A percentile compares a stretch with the other conserved stretches of the same genome.
phyloP scores from a whole-genome alignment of 2,797 vertebrate species.

The Cyclura pinguis region DNA sequence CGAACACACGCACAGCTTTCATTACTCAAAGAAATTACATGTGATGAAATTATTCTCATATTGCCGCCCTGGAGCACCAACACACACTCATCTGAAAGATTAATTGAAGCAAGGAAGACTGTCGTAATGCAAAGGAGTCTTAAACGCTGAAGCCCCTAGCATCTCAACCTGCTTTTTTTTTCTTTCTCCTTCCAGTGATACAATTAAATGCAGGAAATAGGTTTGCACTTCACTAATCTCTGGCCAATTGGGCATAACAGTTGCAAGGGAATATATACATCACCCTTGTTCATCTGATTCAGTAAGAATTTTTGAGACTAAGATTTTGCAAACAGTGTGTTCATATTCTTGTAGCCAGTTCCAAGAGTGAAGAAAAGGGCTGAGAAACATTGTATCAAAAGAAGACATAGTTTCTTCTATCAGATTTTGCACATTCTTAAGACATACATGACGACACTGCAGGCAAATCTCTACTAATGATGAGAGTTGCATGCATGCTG shows the following conservation, averaged over 20 bases:
- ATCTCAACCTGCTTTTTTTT: background rate
- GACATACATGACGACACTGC: conserved; percentile 4
- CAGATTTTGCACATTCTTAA: conserved; percentile 15
- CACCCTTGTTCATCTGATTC: background rate
- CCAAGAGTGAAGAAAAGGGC: conserved; percentile 20
- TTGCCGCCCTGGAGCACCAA: background rate
- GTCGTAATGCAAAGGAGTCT: background rate
- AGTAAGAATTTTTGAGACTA: conserved; percentile 10
- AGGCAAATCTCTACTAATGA: conserved; percentile 8
- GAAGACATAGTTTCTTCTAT: conserved; percentile 14
- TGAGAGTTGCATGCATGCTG: conserved; percentile 9
- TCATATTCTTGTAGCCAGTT: background rate
- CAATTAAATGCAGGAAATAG: conserved; percentile 14
- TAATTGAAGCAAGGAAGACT: conserved; percentile 11
- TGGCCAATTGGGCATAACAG: background rate
- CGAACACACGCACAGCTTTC: background rate
- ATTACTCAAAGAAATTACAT: background rate
- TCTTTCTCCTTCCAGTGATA: background rate
- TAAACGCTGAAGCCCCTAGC: background rate
- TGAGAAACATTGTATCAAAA: conserved; percentile 3
- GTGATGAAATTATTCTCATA: background rate
- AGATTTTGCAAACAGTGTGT: conserved; percentile 23
- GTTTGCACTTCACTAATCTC: background rate
- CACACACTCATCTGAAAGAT: background rate
- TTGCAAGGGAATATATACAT: background rate